phyloP scores from a whole-genome alignment of 2,113 vertebrate genomes.

The Saiga tatarica region DNA sequence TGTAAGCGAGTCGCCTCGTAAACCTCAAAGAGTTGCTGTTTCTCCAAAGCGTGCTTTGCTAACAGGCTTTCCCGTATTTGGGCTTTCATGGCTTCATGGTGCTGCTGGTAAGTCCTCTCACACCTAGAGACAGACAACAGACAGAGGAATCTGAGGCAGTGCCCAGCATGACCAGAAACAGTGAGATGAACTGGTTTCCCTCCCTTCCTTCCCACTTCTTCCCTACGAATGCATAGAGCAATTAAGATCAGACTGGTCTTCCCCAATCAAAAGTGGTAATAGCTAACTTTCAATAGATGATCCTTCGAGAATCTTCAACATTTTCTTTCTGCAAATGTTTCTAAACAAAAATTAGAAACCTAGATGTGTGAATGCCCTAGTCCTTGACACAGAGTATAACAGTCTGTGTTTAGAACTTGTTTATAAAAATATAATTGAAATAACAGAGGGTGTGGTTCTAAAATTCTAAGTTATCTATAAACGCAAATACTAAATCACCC shows the following conservation, averaged over 20 bases:
- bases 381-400: background rate
- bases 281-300: background rate
- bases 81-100: slow-evolving; percentile 91
- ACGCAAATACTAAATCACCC: background rate
- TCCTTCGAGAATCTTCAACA: background rate
- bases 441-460: background rate
- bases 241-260: background rate
- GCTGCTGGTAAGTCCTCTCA: slow-evolving; percentile 92
- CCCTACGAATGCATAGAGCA: background rate
- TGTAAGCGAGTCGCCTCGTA: slow-evolving; percentile 84
- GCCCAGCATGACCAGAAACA: background rate
- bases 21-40: slow-evolving; percentile 82
- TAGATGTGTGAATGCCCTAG: background rate
- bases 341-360: slow-evolving; percentile 9
- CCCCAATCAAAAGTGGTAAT: background rate
- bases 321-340: slow-evolving; percentile 11
- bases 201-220: background rate
- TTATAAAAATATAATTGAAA: slow-evolving; percentile 24
- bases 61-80: slow-evolving; percentile 85
- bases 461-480: slow-evolving; percentile 30
- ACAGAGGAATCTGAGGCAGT: background rate
- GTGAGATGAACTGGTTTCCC: background rate
- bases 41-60: slow-evolving; percentile 82
- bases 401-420: background rate
- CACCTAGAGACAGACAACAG: slow-evolving; percentile 78